phyloP scores from a whole-genome alignment of 35 echinoderm and acorn worm species.

The Strongylocentrotus purpuratus region DNA sequence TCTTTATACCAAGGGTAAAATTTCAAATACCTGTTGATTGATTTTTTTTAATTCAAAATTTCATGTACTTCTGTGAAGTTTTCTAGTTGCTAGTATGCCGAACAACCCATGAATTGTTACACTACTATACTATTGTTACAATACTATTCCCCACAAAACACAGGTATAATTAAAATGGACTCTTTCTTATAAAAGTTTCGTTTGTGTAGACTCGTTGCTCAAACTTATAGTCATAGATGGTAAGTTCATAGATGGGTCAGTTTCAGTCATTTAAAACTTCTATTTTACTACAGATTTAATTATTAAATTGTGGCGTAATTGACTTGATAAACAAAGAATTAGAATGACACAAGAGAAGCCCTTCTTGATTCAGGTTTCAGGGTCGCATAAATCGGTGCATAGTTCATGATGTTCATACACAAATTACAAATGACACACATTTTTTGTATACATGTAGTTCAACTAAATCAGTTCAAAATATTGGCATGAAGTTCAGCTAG shows the following conservation, averaged over 20 bases:
- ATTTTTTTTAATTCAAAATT: no score
- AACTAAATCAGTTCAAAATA: background rate
- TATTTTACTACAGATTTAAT: no score
- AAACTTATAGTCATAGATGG: background rate
- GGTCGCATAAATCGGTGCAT: conserved; percentile 13
- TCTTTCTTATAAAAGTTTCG: background rate
- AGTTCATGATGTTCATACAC: background rate
- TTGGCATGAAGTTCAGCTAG: background rate
- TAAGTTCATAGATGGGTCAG: background rate
- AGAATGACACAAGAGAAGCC: no score
- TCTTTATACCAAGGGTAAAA: background rate
- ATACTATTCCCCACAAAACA: background rate
- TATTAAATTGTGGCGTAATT: no score
- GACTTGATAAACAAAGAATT: no score
- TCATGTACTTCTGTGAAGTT: background rate
- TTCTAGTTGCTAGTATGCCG: background rate
- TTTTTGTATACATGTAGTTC: background rate
- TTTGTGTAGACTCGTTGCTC: background rate
- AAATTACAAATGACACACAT: conserved; percentile 11
- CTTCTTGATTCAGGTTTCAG: background rate
- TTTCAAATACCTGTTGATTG: background rate
- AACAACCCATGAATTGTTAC: background rate
- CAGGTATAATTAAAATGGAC: background rate
- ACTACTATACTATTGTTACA: no score
- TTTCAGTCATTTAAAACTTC: background rate